Evolutionary conservation across 2,113 vertebrate species (phyloP), one percentile per base, ranked within the genome.

Genomic region (Malurus alboscapulatus): DNA sequence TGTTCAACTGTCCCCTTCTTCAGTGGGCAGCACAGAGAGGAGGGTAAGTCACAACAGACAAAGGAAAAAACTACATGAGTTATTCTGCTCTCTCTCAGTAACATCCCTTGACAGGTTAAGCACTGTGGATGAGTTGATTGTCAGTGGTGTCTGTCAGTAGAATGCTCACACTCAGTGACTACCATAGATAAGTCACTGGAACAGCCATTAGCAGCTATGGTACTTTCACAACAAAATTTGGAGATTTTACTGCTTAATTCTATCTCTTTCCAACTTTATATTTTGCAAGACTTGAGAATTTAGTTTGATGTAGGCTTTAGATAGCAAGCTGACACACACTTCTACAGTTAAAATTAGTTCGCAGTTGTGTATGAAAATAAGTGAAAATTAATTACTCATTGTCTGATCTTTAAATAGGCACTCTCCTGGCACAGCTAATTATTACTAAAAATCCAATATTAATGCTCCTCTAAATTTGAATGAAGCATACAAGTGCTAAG

Each of bases 111-210:
- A 30, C 68, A 78, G 21, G 13, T 47, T 22, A 36, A 71, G 34
- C 12, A 55, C 10, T 3, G 21, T 15, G 10, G 38, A 27, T 7
- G 40, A 84, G 29, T 5, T 81, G 59, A 38, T 1, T 29, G 47
- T 17, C 4, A 3, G 24, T 7, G 16, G 27, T 62, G 30, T 1
- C 50, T 53, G 12, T 17, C 12, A 12, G 4, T 4, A 62, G 40
- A 16, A 2, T 0, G 6, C 12, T 42, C 19, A 42, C 36, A 25
- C 13, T 27, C 77, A 44, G 20, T 54, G 38, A 71, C 51, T 71
- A 53, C 29, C 29, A 53, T 0, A 0, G 7, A 0, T 45, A 71
- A 45, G 10, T 24, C 29, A 75, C 22, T 17, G 71, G 10, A 75
- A 55, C 40, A 59, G 48, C 25, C n/a, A 19, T 20, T 17, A 71